A percentile compares a stretch with the other conserved stretches of the same genome.
These are phyloP conservation scores for Drosophila borborema DNA, from an alignment of 2,888 invertebrate species.

Conservation along the genomic window DNA sequence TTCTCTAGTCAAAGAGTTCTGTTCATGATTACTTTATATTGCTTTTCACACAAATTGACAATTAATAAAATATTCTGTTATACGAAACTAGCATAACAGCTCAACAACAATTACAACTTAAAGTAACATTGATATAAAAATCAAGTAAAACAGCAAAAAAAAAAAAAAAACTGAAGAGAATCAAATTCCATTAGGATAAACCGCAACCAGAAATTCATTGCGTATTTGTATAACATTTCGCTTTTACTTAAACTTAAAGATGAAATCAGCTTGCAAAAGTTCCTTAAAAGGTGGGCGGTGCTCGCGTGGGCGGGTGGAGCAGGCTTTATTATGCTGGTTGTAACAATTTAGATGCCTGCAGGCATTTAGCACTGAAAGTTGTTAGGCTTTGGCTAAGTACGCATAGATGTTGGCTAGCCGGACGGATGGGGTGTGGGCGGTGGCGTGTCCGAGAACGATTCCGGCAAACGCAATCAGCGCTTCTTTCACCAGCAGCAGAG, in stretches of 20 bases:
- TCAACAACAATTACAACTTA: not conserved
- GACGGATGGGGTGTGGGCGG: accelerated
- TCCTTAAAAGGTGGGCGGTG: not conserved
- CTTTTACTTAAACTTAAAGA: conserved; percentile 9
- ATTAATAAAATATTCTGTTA: no score
- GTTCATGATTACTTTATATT: no score
- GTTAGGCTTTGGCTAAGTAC: conserved; percentile 52
- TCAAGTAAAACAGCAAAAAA: not conserved
- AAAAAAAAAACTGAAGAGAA: not conserved
- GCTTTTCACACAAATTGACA: no score
- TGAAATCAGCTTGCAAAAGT: not conserved
- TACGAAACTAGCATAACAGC: not conserved
- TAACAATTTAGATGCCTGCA: conserved; percentile 27
- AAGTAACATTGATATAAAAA: not conserved
- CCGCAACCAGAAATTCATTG: conserved; percentile 8
- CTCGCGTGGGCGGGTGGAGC: not conserved
- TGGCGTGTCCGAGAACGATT: conserved; percentile 46
- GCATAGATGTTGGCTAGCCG: conserved; percentile 7
- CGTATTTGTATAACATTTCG: conserved; percentile 32
- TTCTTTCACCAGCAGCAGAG: conserved; percentile 41
- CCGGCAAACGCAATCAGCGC: conserved; percentile 65
- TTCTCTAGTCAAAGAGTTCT: no score
- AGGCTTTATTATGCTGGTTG: conserved; percentile 21
- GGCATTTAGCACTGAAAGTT: conserved; percentile 36
- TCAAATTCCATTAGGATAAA: not conserved